Evolutionary conservation across 2,888 invertebrate species (phyloP), one percentile per base, ranked within the genome.

Genomic region (Alcis repandata): DNA sequence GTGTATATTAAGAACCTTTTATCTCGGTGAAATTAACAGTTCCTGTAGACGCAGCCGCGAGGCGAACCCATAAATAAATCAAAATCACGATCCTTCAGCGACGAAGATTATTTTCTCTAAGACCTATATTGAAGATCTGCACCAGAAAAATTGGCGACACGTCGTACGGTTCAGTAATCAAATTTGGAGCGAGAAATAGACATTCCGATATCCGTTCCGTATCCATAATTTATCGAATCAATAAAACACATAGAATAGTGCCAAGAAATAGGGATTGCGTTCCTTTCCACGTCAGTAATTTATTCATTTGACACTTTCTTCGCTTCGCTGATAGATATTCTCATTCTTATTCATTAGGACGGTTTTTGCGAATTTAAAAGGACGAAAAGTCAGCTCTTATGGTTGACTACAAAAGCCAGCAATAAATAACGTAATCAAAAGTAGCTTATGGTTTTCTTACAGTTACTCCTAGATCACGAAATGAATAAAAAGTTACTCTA

Each of bases 171-270:
- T 40, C 59, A 46, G 63, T 69, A 69, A 71, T 68, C 69, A 68
- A 68, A 70, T 68, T 58, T 52, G 51, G 65, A 22, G 11, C 40
- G 52, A 36, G 67, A 63, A 53, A 68, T 67, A 68, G 67, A 69
- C 57, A 51, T 68, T 52, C 61, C 43, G 54, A 65, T 66, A 63
- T 68, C 54, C 66, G 53, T 41, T 43, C 53, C 65, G 63, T 63
- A 66, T 66, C 54, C 57, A 66, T 69, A 66, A 61, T 68, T 65
- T 64, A 64, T 68, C 40, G 59, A 59, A 68, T 68, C 68, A 62
- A 68, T 68, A 68, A 46, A 60, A 64, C 61, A 68, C 67, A 54
- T 53, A 57, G 51, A 59, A 63, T 65, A 61, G 62, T 56, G 61
- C 52, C 53, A 65, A 67, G 56, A 52, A 60, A 66, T 66, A 66